phyloP scores from a whole-genome alignment of 2,797 vertebrate species.

The Sylvia borin region DNA sequence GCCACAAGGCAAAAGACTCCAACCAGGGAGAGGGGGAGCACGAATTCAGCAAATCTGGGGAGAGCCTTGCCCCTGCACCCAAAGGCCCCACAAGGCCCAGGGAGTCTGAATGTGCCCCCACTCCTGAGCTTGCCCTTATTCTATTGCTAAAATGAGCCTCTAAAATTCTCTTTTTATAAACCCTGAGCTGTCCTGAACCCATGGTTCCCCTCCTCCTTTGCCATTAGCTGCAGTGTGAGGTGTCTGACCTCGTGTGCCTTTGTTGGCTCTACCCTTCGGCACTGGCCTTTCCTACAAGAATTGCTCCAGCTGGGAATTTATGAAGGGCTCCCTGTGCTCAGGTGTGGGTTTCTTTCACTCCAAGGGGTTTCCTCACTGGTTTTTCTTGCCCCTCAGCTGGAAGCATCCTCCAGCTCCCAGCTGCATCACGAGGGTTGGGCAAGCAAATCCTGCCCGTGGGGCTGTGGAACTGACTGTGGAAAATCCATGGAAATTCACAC shows the following conservation, averaged over 20 bases:
- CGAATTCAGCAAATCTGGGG: neutral
- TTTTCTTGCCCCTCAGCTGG: neutral
- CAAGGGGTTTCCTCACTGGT: accelerated
- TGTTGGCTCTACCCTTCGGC: neutral
- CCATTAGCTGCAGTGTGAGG: accelerated
- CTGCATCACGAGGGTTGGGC: neutral
- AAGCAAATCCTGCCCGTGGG: neutral
- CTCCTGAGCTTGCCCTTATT: neutral
- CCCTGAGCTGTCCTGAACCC: neutral
- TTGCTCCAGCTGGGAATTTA: neutral
- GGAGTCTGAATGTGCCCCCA: neutral
- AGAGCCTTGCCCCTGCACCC: neutral
- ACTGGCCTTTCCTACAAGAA: neutral
- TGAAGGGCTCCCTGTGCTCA: accelerated
- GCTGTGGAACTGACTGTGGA: accelerated
- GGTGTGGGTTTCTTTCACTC: neutral
- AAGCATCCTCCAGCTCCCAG: neutral
- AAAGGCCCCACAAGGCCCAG: neutral
- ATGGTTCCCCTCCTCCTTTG: neutral
- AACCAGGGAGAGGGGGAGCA: neutral
- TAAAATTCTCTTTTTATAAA: too few relatives aligned
- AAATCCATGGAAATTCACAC: neutral
- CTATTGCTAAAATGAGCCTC: neutral
- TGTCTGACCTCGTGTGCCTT: accelerated
- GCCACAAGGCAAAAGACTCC: neutral